phyloP scores from a whole-genome alignment of 2,888 invertebrate genomes.

The Agriopis marginaria region DNA sequence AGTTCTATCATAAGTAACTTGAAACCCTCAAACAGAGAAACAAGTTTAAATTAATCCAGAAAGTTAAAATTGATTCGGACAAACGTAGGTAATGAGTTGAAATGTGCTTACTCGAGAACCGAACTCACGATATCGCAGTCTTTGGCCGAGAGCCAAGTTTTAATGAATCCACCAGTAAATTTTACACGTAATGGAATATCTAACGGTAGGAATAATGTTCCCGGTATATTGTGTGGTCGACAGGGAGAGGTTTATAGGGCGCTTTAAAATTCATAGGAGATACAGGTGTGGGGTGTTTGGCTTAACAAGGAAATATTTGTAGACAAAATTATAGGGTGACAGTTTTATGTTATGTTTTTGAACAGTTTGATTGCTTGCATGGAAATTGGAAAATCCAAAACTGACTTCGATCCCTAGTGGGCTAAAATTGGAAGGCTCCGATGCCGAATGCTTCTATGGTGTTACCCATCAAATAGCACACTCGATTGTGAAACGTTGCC shows the following conservation, averaged over 20 bases:
- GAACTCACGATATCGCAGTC: conserved; percentile 50
- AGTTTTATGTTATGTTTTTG: neutral
- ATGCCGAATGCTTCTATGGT: no score
- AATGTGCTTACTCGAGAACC: conserved; percentile 59
- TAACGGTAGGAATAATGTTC: conserved; percentile 58
- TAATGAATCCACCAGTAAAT: conserved; percentile 72
- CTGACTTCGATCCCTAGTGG: no score
- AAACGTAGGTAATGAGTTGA: conserved; percentile 57
- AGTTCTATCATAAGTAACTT: conserved; percentile 12
- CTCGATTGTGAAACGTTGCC: no score
- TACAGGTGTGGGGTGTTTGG: conserved; percentile 26
- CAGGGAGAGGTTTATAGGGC: conserved; percentile 33
- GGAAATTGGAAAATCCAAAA: no score
- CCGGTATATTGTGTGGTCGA: conserved; percentile 40
- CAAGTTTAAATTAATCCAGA: conserved; percentile 56
- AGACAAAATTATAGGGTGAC: neutral
- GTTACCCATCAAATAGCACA: no score
- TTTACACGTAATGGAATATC: conserved; percentile 73
- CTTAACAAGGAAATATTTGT: conserved; percentile 13
- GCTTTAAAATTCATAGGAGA: conserved; percentile 29
- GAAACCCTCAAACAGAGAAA: conserved; percentile 31
- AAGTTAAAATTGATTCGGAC: conserved; percentile 61
- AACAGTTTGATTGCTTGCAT: neutral
- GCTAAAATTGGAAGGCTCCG: no score
- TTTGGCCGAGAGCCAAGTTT: conserved; percentile 69